Evolutionary conservation across 2,888 invertebrate species (phyloP), one percentile per base, ranked within the genome.

Genomic region (Oligia strigilis): DNA sequence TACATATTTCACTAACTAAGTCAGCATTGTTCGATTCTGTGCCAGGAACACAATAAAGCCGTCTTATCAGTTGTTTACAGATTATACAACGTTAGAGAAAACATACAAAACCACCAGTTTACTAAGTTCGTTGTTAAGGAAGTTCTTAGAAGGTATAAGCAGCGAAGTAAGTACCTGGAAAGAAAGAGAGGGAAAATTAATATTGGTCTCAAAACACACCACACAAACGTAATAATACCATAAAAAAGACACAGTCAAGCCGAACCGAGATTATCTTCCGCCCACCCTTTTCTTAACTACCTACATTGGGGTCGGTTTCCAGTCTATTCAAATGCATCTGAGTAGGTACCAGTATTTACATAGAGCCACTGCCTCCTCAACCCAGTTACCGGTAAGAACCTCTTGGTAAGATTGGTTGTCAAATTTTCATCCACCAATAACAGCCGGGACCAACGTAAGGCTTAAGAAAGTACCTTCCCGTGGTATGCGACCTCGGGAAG

Each of bases 91-190:
- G 6, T 43, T 29, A 23, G 0, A 23, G 36, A 64, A 74, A 36
- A 6, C n/a, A 8, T 17, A 46, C 17, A 14, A 29, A 13, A 64
- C 23, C 29, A 49, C 11, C 11, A 55, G 1, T 62, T 58, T n/a
- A 64, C n/a, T 23, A 13, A 60, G 17, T 0, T 4, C 1, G 17
- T n/a, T 36, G 19, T 11, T 19, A 23, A 1, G 14, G 4, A 64
- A 11, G 6, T 14, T 23, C 46, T 17, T 60, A 17, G 36, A 46
- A 69, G 58, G 49, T 8, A 5, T 40, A 49, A 49, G 19, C 5
- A 62, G n/a, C 19, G 19, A 46, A 58, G n/a, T 67, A 29, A 8
- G 23, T 80, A 80, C 79, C 79, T 80, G 79, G 9, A 80, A 80
- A 29, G 14, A 72, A 8, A 73, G 36, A 66, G 60, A 72, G 36